Percentiles rank a stretch among this genome's conserved stretches.
Evolutionary conservation across 2,113 vertebrate species (phyloP).

Genomic region (Tachuris rubrigastra): DNA sequence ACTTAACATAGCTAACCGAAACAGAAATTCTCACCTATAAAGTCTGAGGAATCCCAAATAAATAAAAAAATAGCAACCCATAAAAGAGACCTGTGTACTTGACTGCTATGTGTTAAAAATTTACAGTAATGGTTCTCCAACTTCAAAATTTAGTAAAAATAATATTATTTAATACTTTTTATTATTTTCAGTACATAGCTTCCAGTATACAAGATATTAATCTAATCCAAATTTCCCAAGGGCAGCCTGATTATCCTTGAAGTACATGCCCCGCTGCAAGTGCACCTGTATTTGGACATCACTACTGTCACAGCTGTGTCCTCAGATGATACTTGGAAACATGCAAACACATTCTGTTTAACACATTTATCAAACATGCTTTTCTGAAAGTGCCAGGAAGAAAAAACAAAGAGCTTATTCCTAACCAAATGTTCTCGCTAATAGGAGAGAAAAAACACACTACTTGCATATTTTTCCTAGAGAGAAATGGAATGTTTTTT

Average conservation of each 20-base stretch:
- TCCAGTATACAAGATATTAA: neutral
- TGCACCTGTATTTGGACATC: conserved; percentile 43
- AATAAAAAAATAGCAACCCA: neutral
- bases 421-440: neutral
- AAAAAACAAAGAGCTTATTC: neutral
- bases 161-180: neutral
- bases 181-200: neutral
- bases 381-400: neutral
- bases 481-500: neutral
- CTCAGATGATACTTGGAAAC: conserved; percentile 5
- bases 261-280: neutral
- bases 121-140: neutral
- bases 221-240: neutral
- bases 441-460: neutral
- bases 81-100: neutral
- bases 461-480: neutral
- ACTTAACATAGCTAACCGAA: neutral
- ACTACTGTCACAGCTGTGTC: conserved; percentile 19
- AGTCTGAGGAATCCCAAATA: neutral
- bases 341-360: neutral
- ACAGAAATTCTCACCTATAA: neutral
- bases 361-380: neutral
- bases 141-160: neutral
- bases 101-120: neutral
- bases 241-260: neutral